Evolutionary conservation across 2,113 vertebrate genomes (phyloP), one percentile per base, ranked within the genome.

Genomic region (Rhizomys pruinosus): DNA sequence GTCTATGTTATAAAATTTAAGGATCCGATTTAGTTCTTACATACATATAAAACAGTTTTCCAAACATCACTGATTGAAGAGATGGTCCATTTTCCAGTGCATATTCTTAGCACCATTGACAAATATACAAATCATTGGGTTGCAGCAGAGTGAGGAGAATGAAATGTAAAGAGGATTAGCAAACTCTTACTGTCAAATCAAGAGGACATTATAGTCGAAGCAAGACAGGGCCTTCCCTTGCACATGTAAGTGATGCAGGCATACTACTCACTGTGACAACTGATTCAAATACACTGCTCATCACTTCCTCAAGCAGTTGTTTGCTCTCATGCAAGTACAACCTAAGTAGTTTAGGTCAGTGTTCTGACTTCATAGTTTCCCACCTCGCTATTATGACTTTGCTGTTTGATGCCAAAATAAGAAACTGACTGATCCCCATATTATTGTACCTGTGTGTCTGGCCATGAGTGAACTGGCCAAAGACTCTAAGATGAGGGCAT

Each of bases 101-200:
- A 17, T 37, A n/a, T 37, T 37, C 16, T 74, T 73, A 20, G 11
- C 19, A 55, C 1, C 12, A 55, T 29, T 66, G 79, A 19, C 12
- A 22, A 39, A 66, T 84, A 66, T 44, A 12, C 34, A 42, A 57
- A 4, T 23, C 22, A 57, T 57, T 78, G 29, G 76, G 29, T 17
- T 2, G 10, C 9, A 0, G 23, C 2, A 1, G 1, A n/a, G 0
- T 12, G 17, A 59, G 6, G 5, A 20, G 0, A 87, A 82, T 57
- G 3, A 2, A 39, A 47, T 32, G 25, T 59, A 78, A 42, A 37
- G 7, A 37, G 7, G 1, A 34, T 9, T 52, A 77, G 9, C 29
- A 52, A 15, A 77, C 32, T 25, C 2, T 32, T 12, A 34, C 19
- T 52, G 44, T 34, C 7, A 34, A 52, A 7, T 47, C 74, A 20